Conservation (phyloP, 2,797 vertebrate genomes). For the Diglossa cyanea region DNA sequence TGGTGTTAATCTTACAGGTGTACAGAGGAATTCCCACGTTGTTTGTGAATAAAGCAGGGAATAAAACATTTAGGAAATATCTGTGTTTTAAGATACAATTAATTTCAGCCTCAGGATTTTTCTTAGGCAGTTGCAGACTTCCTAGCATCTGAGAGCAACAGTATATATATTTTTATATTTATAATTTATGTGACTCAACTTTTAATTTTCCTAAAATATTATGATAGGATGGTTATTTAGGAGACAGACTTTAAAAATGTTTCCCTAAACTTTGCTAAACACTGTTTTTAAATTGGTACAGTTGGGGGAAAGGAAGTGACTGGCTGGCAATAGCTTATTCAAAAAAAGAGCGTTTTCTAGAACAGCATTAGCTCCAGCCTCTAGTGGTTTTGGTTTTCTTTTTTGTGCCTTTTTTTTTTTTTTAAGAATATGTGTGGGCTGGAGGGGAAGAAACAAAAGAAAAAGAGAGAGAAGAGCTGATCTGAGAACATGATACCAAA, state of each 20-base stretch:
- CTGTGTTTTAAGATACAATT: neutral
- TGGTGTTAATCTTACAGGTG: neutral
- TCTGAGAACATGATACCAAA: neutral
- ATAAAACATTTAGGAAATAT: neutral
- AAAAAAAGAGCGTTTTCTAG: neutral
- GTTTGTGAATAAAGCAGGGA: neutral
- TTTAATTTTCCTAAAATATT: neutral
- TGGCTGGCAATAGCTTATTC: neutral
- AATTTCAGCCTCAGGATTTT: neutral
- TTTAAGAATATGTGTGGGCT: neutral
- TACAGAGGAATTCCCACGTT: neutral
- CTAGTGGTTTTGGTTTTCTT: neutral
- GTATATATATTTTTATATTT: neutral
- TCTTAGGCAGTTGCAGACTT: neutral
- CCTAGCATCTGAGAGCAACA: neutral
- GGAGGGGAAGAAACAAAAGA: neutral
- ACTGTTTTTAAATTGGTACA: neutral
- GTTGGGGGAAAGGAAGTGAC: constrained; percentile 6
- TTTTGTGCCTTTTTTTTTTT: neutral
- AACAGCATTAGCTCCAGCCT: neutral
- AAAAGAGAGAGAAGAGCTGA: neutral
- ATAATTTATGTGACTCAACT: neutral
- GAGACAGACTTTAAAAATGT: neutral
- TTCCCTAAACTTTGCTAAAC: neutral
- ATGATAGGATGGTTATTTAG: neutral